These are phyloP conservation scores for Microctenopoma lineatum DNA, from an alignment of 2,797 vertebrate genomes.

Conservation along the genomic window DNA sequence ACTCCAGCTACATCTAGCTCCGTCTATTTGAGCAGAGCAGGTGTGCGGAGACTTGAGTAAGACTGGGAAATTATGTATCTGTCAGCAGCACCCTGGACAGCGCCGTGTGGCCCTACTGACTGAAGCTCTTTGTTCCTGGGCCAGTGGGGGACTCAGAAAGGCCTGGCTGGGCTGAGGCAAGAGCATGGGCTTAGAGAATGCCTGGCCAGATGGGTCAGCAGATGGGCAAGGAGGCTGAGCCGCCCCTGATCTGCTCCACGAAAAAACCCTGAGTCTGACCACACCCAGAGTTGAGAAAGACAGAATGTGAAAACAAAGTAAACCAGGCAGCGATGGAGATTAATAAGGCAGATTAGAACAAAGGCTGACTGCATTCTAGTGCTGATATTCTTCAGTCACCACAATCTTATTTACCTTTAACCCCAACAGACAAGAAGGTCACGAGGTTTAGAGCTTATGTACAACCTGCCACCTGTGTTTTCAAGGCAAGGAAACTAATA, in stretches of 20 bases:
- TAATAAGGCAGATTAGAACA: slow-evolving; percentile 5
- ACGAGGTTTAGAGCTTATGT: slow-evolving; percentile 59
- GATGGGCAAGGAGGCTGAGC: slow-evolving; percentile 88
- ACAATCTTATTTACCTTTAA: slow-evolving; percentile 45
- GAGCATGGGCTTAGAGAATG: slow-evolving; percentile 51
- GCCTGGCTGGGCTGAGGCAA: slow-evolving; percentile 46
- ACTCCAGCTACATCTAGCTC: slow-evolving; percentile 32
- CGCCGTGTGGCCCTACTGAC: slow-evolving; percentile 71
- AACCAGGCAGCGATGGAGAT: slow-evolving; percentile 7
- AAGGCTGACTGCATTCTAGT: slow-evolving; percentile 8
- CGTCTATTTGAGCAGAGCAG: slow-evolving; percentile 67
- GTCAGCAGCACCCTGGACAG: slow-evolving; percentile 87
- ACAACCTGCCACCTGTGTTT: slow-evolving; percentile 11
- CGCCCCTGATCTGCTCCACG: slow-evolving; percentile 77
- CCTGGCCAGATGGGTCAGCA: slow-evolving; percentile 92
- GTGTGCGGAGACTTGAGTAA: slow-evolving; percentile 59
- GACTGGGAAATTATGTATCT: slow-evolving; percentile 63
- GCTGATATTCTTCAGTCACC: slow-evolving; percentile 27
- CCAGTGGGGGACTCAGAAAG: slow-evolving; percentile 64
- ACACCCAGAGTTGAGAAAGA: slow-evolving; percentile 56
- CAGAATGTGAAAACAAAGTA: slow-evolving; percentile 25
- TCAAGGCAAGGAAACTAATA: slow-evolving; percentile 6
- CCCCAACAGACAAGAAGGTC: slow-evolving; percentile 19
- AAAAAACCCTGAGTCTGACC: slow-evolving; percentile 70
- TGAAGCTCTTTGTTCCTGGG: slow-evolving; percentile 72